These are phyloP conservation scores for Gallinago paraguaiae DNA, from an alignment of 2,113 vertebrate genomes.

Conservation along the genomic window DNA sequence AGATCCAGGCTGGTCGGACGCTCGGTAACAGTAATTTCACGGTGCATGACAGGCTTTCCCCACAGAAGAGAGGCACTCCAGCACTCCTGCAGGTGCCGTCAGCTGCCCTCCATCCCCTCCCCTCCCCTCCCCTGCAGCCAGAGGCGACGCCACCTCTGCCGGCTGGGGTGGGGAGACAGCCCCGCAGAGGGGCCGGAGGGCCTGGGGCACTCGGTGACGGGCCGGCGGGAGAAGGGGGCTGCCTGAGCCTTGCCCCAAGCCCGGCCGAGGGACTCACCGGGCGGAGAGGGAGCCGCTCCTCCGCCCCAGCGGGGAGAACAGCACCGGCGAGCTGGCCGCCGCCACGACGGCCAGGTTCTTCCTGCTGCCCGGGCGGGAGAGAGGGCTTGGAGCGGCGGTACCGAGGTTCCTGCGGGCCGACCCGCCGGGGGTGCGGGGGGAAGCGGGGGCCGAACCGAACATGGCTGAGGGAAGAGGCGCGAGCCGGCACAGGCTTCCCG, in stretches of 20 bases:
- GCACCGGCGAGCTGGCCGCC: conserved; percentile 31
- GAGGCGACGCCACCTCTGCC: not conserved
- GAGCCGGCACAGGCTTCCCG: fast-evolving
- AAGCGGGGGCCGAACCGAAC: conserved; percentile 60
- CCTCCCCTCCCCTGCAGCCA: not conserved
- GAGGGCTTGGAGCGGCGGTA: conserved; percentile 44
- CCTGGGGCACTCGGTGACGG: not conserved
- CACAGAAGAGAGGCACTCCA: not conserved
- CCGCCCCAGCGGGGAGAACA: conserved; percentile 71
- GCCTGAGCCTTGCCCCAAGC: not conserved
- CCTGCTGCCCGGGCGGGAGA: conserved; percentile 53
- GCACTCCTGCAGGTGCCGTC: not conserved
- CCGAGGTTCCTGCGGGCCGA: conserved; percentile 59
- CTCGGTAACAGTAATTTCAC: not conserved
- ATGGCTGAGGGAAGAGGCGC: not conserved
- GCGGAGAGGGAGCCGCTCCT: conserved; percentile 67
- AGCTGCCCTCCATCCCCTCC: not conserved
- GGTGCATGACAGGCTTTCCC: fast-evolving
- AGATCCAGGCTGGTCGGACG: not conserved
- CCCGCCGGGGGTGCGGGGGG: conserved; percentile 66
- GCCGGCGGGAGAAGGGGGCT: not conserved
- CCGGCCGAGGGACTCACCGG: conserved; percentile 59
- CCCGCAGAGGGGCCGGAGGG: not conserved
- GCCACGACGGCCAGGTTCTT: conserved; percentile 48
- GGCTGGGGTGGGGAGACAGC: not conserved